phyloP scores from a whole-genome alignment of 35 echinoderm and acorn worm species.

The Apostichopus californicus region DNA sequence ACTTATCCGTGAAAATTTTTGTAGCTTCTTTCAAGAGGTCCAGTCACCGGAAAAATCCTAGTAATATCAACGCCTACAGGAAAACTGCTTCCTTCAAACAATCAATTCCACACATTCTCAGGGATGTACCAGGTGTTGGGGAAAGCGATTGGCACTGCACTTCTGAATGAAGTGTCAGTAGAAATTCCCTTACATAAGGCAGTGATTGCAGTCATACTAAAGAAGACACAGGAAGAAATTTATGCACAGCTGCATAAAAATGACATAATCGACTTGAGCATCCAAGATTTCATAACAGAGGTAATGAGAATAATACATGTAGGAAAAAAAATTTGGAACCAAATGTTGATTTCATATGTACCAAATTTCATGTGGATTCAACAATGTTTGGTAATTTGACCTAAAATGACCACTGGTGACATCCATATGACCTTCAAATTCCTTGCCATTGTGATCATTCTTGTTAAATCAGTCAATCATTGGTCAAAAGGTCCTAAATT shows the following conservation, averaged over 20 bases:
- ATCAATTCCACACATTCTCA: neutral
- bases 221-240: neutral
- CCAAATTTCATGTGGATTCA: too few relatives aligned
- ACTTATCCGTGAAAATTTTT: neutral
- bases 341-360: too few relatives aligned
- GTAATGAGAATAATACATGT: neutral
- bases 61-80: neutral
- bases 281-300: constrained; percentile 5
- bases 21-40: neutral
- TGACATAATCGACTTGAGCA: neutral
- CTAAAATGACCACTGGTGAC: too few relatives aligned
- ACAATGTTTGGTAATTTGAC: too few relatives aligned
- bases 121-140: neutral
- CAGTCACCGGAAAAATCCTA: neutral
- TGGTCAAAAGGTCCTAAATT: too few relatives aligned
- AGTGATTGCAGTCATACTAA: neutral
- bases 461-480: too few relatives aligned
- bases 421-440: too few relatives aligned
- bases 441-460: too few relatives aligned
- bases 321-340: too few relatives aligned
- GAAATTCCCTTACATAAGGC: neutral
- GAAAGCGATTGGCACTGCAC: neutral
- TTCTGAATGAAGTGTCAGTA: neutral
- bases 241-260: neutral
- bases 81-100: neutral